Evolutionary conservation across 2,113 vertebrate species (phyloP).

Genomic region (Microcebus jonahi): DNA sequence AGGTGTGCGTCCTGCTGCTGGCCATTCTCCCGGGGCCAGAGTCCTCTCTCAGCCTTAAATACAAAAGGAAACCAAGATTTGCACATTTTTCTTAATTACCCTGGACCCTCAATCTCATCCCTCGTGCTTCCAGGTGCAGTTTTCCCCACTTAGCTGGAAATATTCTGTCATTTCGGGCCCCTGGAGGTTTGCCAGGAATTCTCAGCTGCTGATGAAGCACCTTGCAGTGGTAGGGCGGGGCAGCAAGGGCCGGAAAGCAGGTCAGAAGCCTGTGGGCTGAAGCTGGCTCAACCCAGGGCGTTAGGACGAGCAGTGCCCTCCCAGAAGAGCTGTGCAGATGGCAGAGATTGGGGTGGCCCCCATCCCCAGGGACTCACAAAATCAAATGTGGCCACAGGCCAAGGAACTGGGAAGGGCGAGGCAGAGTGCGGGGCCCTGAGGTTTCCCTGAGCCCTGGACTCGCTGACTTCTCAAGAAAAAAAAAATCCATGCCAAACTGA

Average conservation of each 20-base stretch:
- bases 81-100: background rate
- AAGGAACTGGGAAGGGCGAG: background rate
- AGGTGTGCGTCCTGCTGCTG: no score
- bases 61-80: background rate
- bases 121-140: background rate
- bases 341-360: background rate
- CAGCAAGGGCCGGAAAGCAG: background rate
- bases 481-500: background rate
- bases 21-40: background rate
- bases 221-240: background rate
- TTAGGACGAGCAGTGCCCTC: background rate
- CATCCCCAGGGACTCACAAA: background rate
- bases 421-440: fast-evolving
- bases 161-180: background rate
- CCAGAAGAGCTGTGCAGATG: background rate
- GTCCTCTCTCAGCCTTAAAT: background rate
- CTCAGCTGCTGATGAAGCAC: background rate
- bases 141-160: background rate
- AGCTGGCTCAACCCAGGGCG: background rate
- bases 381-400: background rate
- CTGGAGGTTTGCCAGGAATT: background rate
- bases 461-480: background rate
- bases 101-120: background rate
- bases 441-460: background rate
- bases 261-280: background rate